phyloP scores from a whole-genome alignment of 2,113 vertebrate genomes.

The Astur gentilis region DNA sequence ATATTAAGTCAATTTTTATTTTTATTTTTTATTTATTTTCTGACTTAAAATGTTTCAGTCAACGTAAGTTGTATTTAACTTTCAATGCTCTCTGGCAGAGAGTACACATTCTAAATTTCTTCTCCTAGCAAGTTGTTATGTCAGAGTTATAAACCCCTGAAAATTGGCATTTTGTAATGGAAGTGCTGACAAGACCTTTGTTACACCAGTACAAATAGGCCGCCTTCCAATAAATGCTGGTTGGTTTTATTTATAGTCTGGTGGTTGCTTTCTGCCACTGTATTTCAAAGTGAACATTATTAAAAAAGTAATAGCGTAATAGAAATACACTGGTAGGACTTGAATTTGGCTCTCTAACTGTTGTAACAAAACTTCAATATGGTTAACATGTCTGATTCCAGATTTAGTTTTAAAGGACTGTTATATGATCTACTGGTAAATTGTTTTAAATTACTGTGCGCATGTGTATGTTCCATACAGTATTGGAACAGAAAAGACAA shows the following conservation, averaged over 20 bases:
- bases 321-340: not conserved
- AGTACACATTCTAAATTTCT: not conserved
- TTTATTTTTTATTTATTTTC: not conserved
- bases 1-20: not conserved
- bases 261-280: not conserved
- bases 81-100: not conserved
- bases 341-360: not conserved
- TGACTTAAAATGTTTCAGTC: not conserved
- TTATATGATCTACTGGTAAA: not conserved
- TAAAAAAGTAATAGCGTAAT: not conserved
- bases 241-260: not conserved
- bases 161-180: slow-evolving; percentile 14
- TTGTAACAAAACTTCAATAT: not conserved
- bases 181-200: slow-evolving; percentile 34
- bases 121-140: not conserved
- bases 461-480: not conserved
- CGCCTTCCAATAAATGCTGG: not conserved
- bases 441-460: not conserved
- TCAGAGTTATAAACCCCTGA: slow-evolving; percentile 20
- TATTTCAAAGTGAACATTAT: not conserved
- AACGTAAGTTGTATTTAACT: not conserved
- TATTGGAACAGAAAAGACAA: not conserved
- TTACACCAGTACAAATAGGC: not conserved
- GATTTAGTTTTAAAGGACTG: not conserved
- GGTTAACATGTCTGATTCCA: not conserved